Evolutionary conservation across 2,113 vertebrate genomes (phyloP), one percentile per base, ranked within the genome.

Genomic region (Pycnonotus jocosus): DNA sequence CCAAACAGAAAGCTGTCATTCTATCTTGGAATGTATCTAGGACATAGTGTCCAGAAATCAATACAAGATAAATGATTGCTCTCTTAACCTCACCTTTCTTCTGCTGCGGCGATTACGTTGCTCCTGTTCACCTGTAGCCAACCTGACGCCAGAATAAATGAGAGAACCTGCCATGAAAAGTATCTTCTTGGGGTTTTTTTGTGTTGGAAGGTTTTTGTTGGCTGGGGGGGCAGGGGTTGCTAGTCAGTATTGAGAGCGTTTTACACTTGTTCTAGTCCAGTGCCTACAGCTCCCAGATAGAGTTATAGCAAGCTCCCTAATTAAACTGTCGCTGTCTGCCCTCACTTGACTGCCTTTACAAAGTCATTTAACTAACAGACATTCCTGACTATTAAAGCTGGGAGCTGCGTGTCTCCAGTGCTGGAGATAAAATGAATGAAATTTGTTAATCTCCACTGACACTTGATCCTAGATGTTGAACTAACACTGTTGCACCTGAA

Each of bases 21-120:
- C 97, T 98, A 96, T 97, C 98, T 97, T 84, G 96, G 96, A 96
- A 93, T 91, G 96, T 94, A 98, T 98, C 98, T 98, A 95, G 97
- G 98, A 97, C 97, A 96, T 86, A 85, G 97, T 96, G 98, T 98
- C 97, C 97, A 98, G 98, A 98, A 98, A 98, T 98, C 98, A 98
- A 98, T 97, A 98, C 98, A 98, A 97, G 97, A 98, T 98, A 98
- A 98, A 95, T 96, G 97, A 98, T 98, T 97, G 97, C 97, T 97
- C 97, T 97, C 95, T 97, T 97, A 96, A 97, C 97, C 96, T 97
- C 91, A 51, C 97, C 96, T 97, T 97, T 97, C 96, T 97, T 97
- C 95, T 96, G 81, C 96, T 86, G 92, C 95, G 40, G 70, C 10
- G 8, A 90, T 91, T 95, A 88, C 47, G 80, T 91, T 96, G 95